Evolutionary conservation across 1,140 invertebrate genomes (phyloP).

Genomic region (Diplogasteroides magnus): DNA sequence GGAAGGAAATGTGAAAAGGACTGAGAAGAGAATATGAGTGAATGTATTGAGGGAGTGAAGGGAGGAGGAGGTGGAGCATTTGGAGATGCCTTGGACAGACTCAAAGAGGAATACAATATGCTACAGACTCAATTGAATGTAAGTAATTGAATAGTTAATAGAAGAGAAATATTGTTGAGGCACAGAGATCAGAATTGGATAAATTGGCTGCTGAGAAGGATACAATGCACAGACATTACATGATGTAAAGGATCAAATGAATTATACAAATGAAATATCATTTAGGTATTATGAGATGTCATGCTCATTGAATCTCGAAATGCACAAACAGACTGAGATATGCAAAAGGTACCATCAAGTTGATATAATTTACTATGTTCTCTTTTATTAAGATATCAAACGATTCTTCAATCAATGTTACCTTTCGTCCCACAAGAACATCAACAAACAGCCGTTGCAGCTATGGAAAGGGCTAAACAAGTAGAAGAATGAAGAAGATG

Average conservation of each 20-base stretch:
- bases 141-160: background rate
- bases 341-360: background rate
- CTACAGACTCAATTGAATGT: background rate
- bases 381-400: too few relatives aligned
- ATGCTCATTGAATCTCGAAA: background rate
- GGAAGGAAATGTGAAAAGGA: too few relatives aligned
- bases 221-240: background rate
- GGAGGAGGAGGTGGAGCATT: background rate
- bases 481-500: background rate
- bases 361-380: too few relatives aligned
- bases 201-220: background rate
- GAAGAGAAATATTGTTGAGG: background rate
- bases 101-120: background rate
- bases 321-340: background rate
- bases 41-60: too few relatives aligned
- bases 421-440: background rate
- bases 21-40: too few relatives aligned
- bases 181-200: background rate
- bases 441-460: background rate
- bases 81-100: background rate
- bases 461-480: background rate
- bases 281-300: background rate
- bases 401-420: background rate
- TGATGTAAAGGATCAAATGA: background rate
- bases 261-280: background rate